A percentile compares a stretch with the other conserved stretches of the same genome.
Evolutionary conservation across 2,797 vertebrate genomes (phyloP).

Genomic region (Spea hammondii): DNA sequence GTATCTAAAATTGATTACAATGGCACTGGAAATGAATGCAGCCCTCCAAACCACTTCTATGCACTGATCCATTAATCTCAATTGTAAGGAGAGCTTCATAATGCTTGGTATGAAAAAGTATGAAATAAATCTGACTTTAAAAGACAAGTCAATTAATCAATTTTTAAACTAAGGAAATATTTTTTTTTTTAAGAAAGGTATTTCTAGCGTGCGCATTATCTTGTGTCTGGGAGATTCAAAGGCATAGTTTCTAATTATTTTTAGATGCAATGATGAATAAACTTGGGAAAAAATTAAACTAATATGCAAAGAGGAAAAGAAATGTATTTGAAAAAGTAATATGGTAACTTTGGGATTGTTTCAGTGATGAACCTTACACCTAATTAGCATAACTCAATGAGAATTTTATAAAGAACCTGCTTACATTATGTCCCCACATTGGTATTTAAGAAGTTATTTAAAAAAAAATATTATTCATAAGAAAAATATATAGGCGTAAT

Average conservation of each 20-base stretch:
- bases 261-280: not conserved
- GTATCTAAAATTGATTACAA: conserved; percentile 77
- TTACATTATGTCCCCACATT: not conserved
- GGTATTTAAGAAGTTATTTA: not conserved
- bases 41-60: conserved; percentile 73
- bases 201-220: not conserved
- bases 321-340: not conserved
- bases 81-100: conserved; percentile 73
- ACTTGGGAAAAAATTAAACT: not conserved
- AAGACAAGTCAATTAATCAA: conserved; percentile 73
- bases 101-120: conserved; percentile 71
- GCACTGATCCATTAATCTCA: conserved; percentile 75
- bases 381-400: no score
- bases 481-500: not conserved
- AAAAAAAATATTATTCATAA: not conserved
- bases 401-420: not conserved
- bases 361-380: no score
- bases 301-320: not conserved
- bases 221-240: not conserved
- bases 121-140: conserved; percentile 77
- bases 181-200: conserved; percentile 13
- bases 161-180: conserved; percentile 58
- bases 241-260: not conserved
- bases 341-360: not conserved
- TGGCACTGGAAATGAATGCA: conserved; percentile 75